phyloP scores from a whole-genome alignment of 2,113 vertebrate species.

The Junco hyemalis region DNA sequence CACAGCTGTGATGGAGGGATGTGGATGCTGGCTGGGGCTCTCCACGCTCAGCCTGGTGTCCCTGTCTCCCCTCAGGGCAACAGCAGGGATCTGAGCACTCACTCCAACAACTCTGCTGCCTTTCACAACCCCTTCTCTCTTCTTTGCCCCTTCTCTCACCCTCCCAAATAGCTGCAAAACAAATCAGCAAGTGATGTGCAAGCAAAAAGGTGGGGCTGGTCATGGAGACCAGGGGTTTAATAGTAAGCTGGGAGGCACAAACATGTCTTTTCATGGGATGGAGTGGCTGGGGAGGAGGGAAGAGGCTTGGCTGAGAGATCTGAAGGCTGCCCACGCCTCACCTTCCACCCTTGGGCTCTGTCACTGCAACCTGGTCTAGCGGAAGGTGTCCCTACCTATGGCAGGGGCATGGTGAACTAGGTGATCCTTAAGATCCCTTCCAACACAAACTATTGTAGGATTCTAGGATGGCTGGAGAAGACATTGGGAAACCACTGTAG shows the following conservation, averaged over 20 bases:
- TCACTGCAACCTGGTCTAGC: background rate
- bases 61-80: rapidly evolving
- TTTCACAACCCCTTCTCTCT: background rate
- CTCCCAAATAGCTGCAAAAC: background rate
- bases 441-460: background rate
- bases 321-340: constrained; percentile 76
- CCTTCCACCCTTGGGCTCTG: constrained; percentile 69
- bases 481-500: background rate
- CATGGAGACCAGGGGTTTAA: background rate
- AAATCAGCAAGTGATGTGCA: background rate
- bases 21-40: background rate
- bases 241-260: constrained; percentile 63
- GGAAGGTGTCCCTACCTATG: background rate
- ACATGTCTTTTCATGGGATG: constrained; percentile 62
- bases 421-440: background rate
- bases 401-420: background rate
- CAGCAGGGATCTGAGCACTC: background rate
- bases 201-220: background rate
- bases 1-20: background rate
- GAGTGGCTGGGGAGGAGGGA: constrained; percentile 73
- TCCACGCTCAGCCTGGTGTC: rapidly evolving
- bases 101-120: rapidly evolving
- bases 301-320: constrained; percentile 75
- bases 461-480: background rate
- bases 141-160: background rate